Evolutionary conservation across 2,797 vertebrate genomes (phyloP).

Genomic region (Sebastes cheni): DNA sequence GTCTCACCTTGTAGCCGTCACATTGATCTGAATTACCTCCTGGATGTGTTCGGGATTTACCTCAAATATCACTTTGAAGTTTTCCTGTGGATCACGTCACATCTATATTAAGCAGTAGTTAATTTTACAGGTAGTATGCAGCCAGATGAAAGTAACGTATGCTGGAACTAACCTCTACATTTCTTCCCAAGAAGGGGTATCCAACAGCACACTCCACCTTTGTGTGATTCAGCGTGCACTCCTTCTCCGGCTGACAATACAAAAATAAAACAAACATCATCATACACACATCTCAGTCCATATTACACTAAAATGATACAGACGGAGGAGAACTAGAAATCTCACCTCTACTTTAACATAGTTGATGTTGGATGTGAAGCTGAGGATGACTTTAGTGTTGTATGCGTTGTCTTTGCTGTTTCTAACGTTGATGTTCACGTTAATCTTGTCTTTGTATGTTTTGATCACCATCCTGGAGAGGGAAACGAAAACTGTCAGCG

Average conservation of each 20-base stretch:
- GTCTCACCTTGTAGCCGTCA: conserved; percentile 89
- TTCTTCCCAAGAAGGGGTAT: conserved; percentile 90
- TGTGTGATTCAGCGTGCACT: conserved; percentile 83
- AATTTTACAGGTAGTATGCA: not conserved
- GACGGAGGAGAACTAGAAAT: not conserved
- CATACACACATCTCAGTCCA: not conserved
- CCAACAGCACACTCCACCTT: conserved; percentile 90
- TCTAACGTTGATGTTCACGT: conserved; percentile 81
- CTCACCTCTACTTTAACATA: conserved; percentile 92
- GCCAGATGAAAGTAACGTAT: not conserved
- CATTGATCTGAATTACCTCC: conserved; percentile 84
- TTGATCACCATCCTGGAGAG: conserved; percentile 82
- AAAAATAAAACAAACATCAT: not conserved
- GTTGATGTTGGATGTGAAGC: conserved; percentile 92
- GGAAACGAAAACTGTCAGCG: not conserved
- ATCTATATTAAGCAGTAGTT: not conserved
- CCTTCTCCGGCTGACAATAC: conserved; percentile 84
- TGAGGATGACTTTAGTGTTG: conserved; percentile 89
- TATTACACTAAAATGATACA: accelerated
- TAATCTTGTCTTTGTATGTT: conserved; percentile 86
- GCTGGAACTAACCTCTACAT: conserved; percentile 76
- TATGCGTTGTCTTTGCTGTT: conserved; percentile 94
- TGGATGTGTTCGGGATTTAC: conserved; percentile 85
- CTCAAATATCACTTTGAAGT: conserved; percentile 89
- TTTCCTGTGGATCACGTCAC: conserved; percentile 78